Base-by-base conservation (phyloP, 2,113 vertebrate genomes). In the Thymallus thymallus region DNA sequence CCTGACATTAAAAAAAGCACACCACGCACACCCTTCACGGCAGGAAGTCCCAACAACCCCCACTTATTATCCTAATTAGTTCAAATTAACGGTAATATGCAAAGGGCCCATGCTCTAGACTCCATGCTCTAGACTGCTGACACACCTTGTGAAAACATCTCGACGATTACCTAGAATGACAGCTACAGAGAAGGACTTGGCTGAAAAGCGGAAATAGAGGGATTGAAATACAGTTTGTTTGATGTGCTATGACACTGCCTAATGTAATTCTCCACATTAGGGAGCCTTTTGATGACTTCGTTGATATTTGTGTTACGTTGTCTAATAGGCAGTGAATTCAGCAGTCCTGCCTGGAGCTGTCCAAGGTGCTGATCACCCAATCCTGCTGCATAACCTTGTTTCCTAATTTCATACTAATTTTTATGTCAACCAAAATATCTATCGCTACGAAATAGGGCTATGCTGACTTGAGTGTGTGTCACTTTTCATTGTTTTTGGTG, bases 1-100 rank as follows among this genome's bases (percentile, higher is more conserved):
- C 82, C 77, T 61, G 66, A 86, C 78, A 85, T 20, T 51, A 74
- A 85, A 77, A 83, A 75, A 80, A 82, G 71, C 80, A 23, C 73
- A 65, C 62, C 46, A 70, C 46, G 12, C 2, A 41, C 83, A 68
- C 80, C 68, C 81, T 78, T 79, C 82, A 69, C 60, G 69, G 82
- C 64, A 69, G 83, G 83, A 80, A 64, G 67, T 77, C 61, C 61
- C 84, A 80, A 89, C 85, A 73, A 51, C 70, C 73, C 75, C 78
- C 75, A 18, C 82, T 85, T 76, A 83, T 90, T 88, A 88, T 88
- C 88, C 88, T 89, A 89, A 91, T 91, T 90, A 92, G 76, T 86
- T 92, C 76, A 86, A 89, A 92, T 92, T 91, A 92, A 89, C 86
- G 87, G 88, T 86, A 90, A 91, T 90, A 78, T 85, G 82, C 55